Conservation (phyloP, 1,140 invertebrate genomes). For the Tribolium castaneum region DNA sequence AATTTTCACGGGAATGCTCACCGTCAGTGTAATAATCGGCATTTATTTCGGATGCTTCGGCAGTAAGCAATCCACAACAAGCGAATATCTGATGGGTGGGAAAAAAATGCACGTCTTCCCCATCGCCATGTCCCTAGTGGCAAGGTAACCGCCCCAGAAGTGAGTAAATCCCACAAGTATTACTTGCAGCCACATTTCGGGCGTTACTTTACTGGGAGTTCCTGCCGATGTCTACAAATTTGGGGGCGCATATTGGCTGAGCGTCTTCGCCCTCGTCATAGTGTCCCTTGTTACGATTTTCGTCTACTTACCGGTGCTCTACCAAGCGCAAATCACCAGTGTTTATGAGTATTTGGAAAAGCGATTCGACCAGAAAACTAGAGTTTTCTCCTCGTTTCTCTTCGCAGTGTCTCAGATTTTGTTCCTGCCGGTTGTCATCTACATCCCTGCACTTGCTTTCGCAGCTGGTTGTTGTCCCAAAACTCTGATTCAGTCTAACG, state of each 20-base stretch:
- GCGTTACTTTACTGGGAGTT: conserved; percentile 80
- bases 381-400: conserved; percentile 71
- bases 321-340: conserved; percentile 77
- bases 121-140: conserved; percentile 70
- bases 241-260: conserved; percentile 74
- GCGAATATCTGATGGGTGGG: conserved; percentile 73
- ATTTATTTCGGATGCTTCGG: conserved; percentile 72
- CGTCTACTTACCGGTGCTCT: conserved; percentile 74
- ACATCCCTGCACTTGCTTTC: conserved; percentile 72
- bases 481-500: neutral
- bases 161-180: neutral
- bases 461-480: conserved; percentile 63
- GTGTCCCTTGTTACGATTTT: conserved; percentile 49
- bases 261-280: neutral
- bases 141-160: conserved; percentile 61
- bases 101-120: conserved; percentile 70
- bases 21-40: conserved; percentile 70
- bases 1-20: conserved; percentile 68
- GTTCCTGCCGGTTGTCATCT: conserved; percentile 71
- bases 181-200: conserved; percentile 77
- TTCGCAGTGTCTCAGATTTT: conserved; percentile 65
- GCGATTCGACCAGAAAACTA: conserved; percentile 65
- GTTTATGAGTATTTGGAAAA: conserved; percentile 74
- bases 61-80: conserved; percentile 67
- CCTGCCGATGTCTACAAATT: conserved; percentile 83